Conservation (phyloP, 2,888 invertebrate genomes). For the Apamea crenata region DNA sequence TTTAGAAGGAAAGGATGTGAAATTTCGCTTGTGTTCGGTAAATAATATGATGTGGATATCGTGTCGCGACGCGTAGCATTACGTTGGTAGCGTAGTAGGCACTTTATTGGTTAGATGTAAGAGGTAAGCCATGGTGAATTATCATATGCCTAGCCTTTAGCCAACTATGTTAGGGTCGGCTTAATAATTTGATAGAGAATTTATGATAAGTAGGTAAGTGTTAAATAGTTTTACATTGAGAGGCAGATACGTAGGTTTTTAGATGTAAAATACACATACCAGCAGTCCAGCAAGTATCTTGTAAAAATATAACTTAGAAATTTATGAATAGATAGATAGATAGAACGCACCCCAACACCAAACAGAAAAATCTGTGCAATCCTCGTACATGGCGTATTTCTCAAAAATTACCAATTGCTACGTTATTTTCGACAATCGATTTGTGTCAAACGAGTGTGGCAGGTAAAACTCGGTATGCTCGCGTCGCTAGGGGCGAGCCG, state of each 20-base stretch:
- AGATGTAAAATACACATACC: neutral
- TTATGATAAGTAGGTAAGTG: too few species aligned
- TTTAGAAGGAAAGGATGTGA: neutral
- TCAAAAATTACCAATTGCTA: constrained; percentile 81
- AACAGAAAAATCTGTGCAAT: constrained; percentile 37
- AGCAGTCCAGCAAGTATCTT: too few species aligned
- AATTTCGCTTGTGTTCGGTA: neutral
- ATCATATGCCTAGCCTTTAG: too few species aligned
- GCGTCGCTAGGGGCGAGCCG: constrained; percentile 76
- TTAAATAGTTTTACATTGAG: too few species aligned
- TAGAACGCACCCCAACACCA: constrained; percentile 14
- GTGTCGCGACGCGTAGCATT: neutral
- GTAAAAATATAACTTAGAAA: constrained; percentile 4
- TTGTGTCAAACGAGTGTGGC: constrained; percentile 80
- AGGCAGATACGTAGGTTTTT: too few species aligned
- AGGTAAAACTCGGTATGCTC: constrained; percentile 78
- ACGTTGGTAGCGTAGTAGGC: too few species aligned
- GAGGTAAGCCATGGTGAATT: neutral
- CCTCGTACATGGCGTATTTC: constrained; percentile 59
- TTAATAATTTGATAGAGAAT: too few species aligned
- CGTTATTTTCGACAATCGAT: constrained; percentile 81
- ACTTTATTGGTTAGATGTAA: neutral
- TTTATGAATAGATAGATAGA: neutral
- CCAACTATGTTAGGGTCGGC: too few species aligned
- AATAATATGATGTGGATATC: neutral